Base-by-base conservation (phyloP, 2,797 vertebrate species). In the Rhynchotus rufescens region DNA sequence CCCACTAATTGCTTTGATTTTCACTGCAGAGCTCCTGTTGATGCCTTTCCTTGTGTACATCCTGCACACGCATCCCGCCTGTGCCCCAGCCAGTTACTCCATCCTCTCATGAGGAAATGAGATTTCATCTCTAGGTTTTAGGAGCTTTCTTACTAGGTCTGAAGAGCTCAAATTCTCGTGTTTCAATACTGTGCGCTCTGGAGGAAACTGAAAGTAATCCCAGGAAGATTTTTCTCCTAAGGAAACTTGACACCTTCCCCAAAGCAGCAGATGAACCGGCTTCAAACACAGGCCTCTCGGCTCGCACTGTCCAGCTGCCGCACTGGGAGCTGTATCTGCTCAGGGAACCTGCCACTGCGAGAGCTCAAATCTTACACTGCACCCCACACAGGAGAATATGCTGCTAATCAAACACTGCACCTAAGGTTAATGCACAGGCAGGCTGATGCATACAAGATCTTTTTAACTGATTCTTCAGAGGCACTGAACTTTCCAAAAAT, bases 1-100 rank as follows among this genome's bases (percentile, higher is more conserved):
- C 21, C 54, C 30, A 59, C 4, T 15, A 40, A 21, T 36, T 54
- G 10, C 4, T 2, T 28, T 8, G 56, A 67, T 69, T 56, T 15
- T 77, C 34, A 51, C 15, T 44, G n/a, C 42, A 30, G 42, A 67
- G 25, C 20, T 79, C 66, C 52, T 74, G 32, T 12, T 22, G 16
- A 57, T 21, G 12, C 25, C 28, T 42, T 26, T 78, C 14, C 45
- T 59, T 36, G 19, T 34, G n/a, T 1, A 40, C 0, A 1, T 0
- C 2, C 12, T 65, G 15, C 22, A 69, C 36, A 44, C 78, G 40
- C 13, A 74, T 4, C 34, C 34, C 2, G 1, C 7, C 17, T 5
- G 28, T 10, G 10, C 8, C 10, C 23, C 3, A 22, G 51, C 10
- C 32, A 69, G 13, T 26, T 23, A 73, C 9, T 73, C 42, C 19